Conservation (phyloP, 2,113 vertebrate genomes). For the Perca fluviatilis region DNA sequence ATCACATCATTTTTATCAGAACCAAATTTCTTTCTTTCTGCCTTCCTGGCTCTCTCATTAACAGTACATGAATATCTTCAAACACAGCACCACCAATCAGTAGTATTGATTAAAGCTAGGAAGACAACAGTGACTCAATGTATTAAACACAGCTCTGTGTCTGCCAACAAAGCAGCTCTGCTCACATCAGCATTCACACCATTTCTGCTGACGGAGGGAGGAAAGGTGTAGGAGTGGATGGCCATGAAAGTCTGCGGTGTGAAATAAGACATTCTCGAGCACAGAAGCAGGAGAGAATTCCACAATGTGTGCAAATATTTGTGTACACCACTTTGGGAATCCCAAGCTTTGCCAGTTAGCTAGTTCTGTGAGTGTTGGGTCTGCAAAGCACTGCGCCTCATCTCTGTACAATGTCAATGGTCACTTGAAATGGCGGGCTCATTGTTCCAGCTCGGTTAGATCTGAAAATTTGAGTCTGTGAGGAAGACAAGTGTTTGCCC, state of each 20-base stretch:
- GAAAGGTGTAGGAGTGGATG: slow-evolving; percentile 53
- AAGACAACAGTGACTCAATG: slow-evolving; percentile 11
- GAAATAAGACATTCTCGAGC: slow-evolving; percentile 68
- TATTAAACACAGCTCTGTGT: slow-evolving; percentile 51
- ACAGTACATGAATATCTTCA: slow-evolving; percentile 7
- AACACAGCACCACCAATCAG: slow-evolving; percentile 17
- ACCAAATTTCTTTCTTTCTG: not conserved
- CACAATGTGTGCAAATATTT: slow-evolving; percentile 77
- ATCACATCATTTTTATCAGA: not conserved
- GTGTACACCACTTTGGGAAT: slow-evolving; percentile 61
- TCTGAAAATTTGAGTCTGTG: slow-evolving; percentile 40
- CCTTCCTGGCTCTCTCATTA: not conserved
- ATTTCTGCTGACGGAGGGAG: slow-evolving; percentile 63
- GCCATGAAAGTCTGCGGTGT: slow-evolving; percentile 56
- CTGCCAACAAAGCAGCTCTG: slow-evolving; percentile 49
- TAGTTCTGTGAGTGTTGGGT: slow-evolving; percentile 48
- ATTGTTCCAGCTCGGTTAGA: slow-evolving; percentile 51
- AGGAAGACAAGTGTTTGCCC: slow-evolving; percentile 47
- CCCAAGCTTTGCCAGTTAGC: slow-evolving; percentile 48
- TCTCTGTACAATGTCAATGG: slow-evolving; percentile 38
- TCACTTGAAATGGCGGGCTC: slow-evolving; percentile 54
- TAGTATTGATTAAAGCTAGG: slow-evolving; percentile 38
- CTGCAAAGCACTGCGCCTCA: slow-evolving; percentile 21
- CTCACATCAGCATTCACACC: slow-evolving; percentile 29
- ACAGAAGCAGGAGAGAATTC: slow-evolving; percentile 62